Percentiles rank a stretch among this genome's conserved stretches.
phyloP scores from a whole-genome alignment of 2,888 invertebrate genomes.

The Bruchidius siliquastri region DNA sequence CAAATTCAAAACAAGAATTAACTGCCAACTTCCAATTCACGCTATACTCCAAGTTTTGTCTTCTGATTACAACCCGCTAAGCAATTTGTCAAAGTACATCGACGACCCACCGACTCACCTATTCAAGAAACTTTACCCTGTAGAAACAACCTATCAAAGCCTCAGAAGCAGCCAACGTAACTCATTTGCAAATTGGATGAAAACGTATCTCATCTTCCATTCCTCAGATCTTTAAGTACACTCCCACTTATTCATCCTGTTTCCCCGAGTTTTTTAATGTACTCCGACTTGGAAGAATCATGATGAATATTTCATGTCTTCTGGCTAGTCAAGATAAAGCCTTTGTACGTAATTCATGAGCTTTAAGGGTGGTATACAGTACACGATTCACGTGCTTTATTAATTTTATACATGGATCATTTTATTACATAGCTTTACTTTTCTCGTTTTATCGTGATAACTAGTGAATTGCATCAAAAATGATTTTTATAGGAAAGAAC shows the following conservation, averaged over 20 bases:
- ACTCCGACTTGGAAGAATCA: background rate
- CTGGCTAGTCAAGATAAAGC: background rate
- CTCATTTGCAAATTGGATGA: background rate
- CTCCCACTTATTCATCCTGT: background rate
- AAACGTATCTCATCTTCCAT: background rate
- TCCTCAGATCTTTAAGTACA: background rate
- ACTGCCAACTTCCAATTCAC: too few species aligned
- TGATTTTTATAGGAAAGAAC: too few species aligned
- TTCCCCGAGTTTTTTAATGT: background rate
- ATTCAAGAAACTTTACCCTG: background rate
- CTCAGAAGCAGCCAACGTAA: background rate
- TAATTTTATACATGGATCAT: background rate
- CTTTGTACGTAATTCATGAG: background rate
- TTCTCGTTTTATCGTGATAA: too few species aligned
- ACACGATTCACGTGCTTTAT: background rate
- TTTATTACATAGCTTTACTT: too few species aligned
- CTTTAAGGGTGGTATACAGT: background rate
- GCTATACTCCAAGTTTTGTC: too few species aligned
- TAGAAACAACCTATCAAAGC: background rate
- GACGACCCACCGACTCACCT: too few species aligned
- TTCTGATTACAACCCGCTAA: too few species aligned
- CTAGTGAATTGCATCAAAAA: too few species aligned
- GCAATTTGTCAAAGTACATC: too few species aligned
- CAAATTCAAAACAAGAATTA: too few species aligned
- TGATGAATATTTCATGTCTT: background rate